Base-by-base conservation (phyloP, 2,888 invertebrate species). In the Salpingus planirostris region DNA sequence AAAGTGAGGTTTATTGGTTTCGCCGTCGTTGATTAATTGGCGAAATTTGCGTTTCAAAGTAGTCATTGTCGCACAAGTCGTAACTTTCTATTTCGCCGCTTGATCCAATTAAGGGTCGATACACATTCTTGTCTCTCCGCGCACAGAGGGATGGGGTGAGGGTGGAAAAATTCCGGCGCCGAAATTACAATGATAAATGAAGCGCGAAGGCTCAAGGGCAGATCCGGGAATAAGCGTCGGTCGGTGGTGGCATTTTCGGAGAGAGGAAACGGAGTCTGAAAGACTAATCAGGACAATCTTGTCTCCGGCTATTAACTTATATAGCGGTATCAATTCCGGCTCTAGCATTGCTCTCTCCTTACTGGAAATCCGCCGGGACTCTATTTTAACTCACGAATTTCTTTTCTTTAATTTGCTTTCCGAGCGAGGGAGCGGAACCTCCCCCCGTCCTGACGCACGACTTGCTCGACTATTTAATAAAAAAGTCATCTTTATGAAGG, bases 241-340 rank as follows among this genome's bases (percentile, higher is more conserved):
- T 33, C 25, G 32, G 26, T 12, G 11, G 24, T 12, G 8, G 11
- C n/a, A 10, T 8, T 24, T 7, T 12, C 11, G 11, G 11, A 12
- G 28, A 15, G 29, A 29, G 29, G 29, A 25, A 21, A 26, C 29
- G 27, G 22, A 21, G 31, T 29, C 32, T 27, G 35, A 49, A 50
- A 50, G 50, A 49, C 60, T 62, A 63, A 63, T 63, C 62, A 62
- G 57, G 56, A 60, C 60, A 60, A 62, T 61, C 60, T 60, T 62
- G 60, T 59, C 60, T 59, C 56, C 59, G 59, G 59, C 64, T 62
- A 64, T 64, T 63, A 64, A 64, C 62, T 64, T 64, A 61, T 62
- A 63, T 62, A 59, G 61, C 62, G 55, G 62, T 63, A 64, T 64
- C 64, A 64, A 63, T 64, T 63, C 59, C 55, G 50, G 51, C 49